Evolutionary conservation across 2,797 vertebrate species (phyloP).

Genomic region (Anguilla pacifica): DNA sequence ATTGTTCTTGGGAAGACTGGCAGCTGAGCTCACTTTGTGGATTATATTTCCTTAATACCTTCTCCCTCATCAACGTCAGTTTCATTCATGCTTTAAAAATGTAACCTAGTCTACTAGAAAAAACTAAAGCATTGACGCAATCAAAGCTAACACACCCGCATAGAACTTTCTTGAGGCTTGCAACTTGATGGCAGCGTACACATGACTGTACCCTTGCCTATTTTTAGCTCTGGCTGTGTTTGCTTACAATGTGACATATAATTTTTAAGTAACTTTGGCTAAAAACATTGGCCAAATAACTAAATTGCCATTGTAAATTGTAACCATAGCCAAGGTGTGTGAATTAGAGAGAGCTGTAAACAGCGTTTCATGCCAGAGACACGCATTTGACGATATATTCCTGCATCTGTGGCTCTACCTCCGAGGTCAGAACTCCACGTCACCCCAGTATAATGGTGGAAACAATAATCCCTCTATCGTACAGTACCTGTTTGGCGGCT

Average conservation of each 20-base stretch:
- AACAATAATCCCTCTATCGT: slow-evolving; percentile 57
- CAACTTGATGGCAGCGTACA: not conserved
- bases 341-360: not conserved
- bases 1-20: slow-evolving; percentile 1
- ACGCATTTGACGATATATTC: slow-evolving; percentile 10
- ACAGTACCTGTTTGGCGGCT: slow-evolving; percentile 54
- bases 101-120: not conserved
- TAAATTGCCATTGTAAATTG: not conserved
- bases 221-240: not conserved
- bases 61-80: not conserved
- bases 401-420: slow-evolving; percentile 27
- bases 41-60: not conserved
- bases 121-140: not conserved
- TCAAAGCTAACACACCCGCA: not conserved
- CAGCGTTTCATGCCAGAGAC: not conserved
- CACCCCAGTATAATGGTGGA: slow-evolving; percentile 46
- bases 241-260: not conserved
- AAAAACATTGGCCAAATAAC: not conserved
- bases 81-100: not conserved
- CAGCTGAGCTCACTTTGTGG: not conserved
- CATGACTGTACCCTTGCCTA: not conserved
- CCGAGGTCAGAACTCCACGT: slow-evolving; percentile 34
- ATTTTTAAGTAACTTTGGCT: not conserved
- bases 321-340: not conserved
- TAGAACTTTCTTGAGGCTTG: not conserved